These are phyloP conservation scores for Hystrix cristata DNA, from an alignment of 2,113 vertebrate genomes.

Conservation along the genomic window DNA sequence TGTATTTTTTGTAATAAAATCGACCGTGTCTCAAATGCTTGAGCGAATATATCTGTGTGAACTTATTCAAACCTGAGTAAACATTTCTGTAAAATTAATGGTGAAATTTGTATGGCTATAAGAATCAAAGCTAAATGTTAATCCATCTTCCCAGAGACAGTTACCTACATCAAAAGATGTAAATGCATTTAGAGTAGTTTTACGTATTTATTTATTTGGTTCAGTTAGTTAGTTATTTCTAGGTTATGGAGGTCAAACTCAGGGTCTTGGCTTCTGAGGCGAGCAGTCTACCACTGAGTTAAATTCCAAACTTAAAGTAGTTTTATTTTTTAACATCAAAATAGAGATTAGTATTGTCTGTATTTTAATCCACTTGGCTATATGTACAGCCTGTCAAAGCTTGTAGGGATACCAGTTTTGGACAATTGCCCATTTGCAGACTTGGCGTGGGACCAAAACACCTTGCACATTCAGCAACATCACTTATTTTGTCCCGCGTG, in stretches of 20 bases:
- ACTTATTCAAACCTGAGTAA: constrained; percentile 28
- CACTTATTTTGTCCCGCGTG: neutral
- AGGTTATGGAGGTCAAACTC: too few species aligned
- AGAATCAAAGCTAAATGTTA: constrained; percentile 33
- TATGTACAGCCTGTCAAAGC: neutral
- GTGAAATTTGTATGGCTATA: neutral
- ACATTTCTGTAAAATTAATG: neutral
- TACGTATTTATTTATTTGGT: too few species aligned
- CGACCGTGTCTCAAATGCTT: neutral
- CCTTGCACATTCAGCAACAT: neutral
- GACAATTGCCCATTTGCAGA: neutral
- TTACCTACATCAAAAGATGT: neutral
- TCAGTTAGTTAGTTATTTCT: too few species aligned
- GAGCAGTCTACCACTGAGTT: too few species aligned
- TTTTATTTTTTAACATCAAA: neutral
- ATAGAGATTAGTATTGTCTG: neutral
- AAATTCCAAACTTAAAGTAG: neutral
- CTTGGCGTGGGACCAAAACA: neutral
- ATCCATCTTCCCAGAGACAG: neutral
- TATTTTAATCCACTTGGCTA: neutral
- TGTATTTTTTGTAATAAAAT: neutral
- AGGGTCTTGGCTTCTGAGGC: too few species aligned
- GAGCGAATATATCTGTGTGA: neutral
- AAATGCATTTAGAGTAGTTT: neutral
- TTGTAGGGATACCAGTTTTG: neutral